Percentiles rank a stretch among this genome's conserved stretches.
Conservation (phyloP, 2,797 vertebrate genomes). For the Megalops cyprinoides region DNA sequence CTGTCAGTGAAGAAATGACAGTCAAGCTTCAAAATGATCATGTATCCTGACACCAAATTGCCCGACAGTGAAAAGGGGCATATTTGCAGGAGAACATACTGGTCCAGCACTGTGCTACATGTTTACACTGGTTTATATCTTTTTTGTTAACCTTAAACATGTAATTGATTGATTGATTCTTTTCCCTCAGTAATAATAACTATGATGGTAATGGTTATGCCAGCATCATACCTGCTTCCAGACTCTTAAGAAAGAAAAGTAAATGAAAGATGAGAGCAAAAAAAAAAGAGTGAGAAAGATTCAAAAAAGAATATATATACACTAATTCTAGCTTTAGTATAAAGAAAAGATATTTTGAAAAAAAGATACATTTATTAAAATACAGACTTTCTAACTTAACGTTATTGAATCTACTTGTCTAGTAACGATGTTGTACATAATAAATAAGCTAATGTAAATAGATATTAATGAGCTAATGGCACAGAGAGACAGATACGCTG, state of each 20-base stretch:
- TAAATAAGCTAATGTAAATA: slow-evolving; percentile 43
- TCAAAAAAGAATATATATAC: neutral
- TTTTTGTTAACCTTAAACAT: slow-evolving; percentile 8
- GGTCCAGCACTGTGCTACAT: slow-evolving; percentile 13
- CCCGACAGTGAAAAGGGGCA: neutral
- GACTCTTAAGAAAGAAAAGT: neutral
- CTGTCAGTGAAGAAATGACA: neutral
- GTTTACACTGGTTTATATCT: neutral
- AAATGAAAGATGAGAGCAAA: slow-evolving; percentile 3
- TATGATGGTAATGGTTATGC: slow-evolving; percentile 7
- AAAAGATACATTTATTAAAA: slow-evolving; percentile 4
- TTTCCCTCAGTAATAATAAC: neutral
- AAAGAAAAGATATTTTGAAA: slow-evolving; percentile 24
- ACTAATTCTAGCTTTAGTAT: slow-evolving; percentile 16
- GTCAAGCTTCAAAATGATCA: neutral
- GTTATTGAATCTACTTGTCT: slow-evolving; percentile 37
- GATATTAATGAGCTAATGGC: slow-evolving; percentile 60
- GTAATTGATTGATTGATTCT: slow-evolving; percentile 1
- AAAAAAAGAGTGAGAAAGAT: neutral
- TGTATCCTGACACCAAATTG: neutral
- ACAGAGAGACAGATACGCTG: slow-evolving; percentile 31
- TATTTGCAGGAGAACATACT: slow-evolving; percentile 8
- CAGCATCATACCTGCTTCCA: slow-evolving; percentile 9
- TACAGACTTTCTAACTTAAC: slow-evolving; percentile 46
- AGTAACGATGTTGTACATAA: slow-evolving; percentile 56